Evolutionary conservation across 2,888 invertebrate genomes (phyloP), one percentile per base, ranked within the genome.

Genomic region (Branchellion lobata): DNA sequence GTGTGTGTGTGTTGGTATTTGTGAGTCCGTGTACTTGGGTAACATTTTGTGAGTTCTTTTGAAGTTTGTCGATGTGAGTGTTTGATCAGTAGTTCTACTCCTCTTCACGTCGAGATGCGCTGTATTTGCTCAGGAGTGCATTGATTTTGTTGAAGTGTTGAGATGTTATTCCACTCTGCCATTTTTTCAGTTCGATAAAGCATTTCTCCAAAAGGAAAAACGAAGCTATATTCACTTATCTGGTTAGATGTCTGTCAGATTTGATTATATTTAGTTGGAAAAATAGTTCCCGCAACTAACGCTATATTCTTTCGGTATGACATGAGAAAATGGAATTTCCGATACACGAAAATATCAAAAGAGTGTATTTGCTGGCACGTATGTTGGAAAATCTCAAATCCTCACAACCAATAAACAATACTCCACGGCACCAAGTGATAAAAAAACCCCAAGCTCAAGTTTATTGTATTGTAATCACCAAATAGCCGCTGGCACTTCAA

Each of bases 191-290:
- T n/a, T n/a, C n/a, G n/a, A n/a, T n/a, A n/a, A n/a, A n/a, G n/a
- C n/a, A n/a, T n/a, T n/a, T n/a, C n/a, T n/a, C n/a, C n/a, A n/a
- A n/a, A n/a, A n/a, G n/a, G n/a, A n/a, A n/a, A n/a, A n/a, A n/a
- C n/a, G n/a, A n/a, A n/a, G n/a, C 61, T 57, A 40, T 57, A 57
- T 57, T 57, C 21, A 57, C 61, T 57, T 57, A 57, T 57, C 61
- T 57, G 5, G 24, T n/a, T 57, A 24, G 24, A 57, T 24, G 61
- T 57, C 61, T n/a, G 61, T 57, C 61, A 57, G 21, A 57, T 57
- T 57, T 57, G 61, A 57, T 57, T 57, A 57, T 57, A 14, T 57
- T 40, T 40, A 40, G 40, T 8, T 40, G 40, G 14, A 5, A 14
- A 40, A 40, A 40, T n/a, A n/a, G n/a, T n/a, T n/a, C n/a, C n/a